Evolutionary conservation across 2,113 vertebrate genomes (phyloP).

Genomic region (Cygnus buccinator): DNA sequence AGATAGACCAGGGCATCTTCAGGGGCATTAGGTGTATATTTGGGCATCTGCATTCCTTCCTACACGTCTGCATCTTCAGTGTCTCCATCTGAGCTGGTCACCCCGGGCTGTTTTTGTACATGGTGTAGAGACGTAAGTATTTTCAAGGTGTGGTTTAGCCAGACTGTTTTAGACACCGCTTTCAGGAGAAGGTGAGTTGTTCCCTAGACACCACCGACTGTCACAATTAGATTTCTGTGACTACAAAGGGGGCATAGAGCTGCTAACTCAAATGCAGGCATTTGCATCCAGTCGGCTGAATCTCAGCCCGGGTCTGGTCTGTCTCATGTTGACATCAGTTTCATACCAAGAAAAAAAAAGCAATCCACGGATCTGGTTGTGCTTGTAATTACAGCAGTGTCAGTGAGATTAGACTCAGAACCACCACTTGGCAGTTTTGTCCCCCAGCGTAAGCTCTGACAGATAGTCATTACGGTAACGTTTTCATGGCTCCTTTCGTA

Average conservation of each 20-base stretch:
- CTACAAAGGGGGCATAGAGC: neutral
- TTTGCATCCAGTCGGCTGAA: neutral
- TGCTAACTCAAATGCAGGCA: neutral
- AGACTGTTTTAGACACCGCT: neutral
- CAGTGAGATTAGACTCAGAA: constrained; percentile 31
- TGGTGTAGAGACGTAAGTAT: rapidly evolving
- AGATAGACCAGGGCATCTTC: neutral
- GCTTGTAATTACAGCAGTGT: neutral
- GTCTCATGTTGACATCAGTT: neutral
- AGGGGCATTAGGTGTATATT: neutral
- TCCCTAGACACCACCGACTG: neutral
- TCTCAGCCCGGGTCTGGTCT: neutral
- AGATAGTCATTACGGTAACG: neutral
- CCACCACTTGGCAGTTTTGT: constrained; percentile 16
- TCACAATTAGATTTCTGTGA: neutral
- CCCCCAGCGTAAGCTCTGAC: neutral
- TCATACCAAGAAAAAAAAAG: neutral
- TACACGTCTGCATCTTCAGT: neutral
- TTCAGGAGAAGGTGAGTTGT: neutral
- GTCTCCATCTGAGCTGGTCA: neutral
- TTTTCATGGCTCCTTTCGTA: constrained; percentile 26
- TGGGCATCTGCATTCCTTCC: neutral
- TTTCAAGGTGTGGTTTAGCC: neutral
- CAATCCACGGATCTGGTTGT: neutral
- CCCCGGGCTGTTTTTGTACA: neutral